Evolutionary conservation across 2,797 vertebrate species (phyloP).

Genomic region (Protosalanx chinensis): DNA sequence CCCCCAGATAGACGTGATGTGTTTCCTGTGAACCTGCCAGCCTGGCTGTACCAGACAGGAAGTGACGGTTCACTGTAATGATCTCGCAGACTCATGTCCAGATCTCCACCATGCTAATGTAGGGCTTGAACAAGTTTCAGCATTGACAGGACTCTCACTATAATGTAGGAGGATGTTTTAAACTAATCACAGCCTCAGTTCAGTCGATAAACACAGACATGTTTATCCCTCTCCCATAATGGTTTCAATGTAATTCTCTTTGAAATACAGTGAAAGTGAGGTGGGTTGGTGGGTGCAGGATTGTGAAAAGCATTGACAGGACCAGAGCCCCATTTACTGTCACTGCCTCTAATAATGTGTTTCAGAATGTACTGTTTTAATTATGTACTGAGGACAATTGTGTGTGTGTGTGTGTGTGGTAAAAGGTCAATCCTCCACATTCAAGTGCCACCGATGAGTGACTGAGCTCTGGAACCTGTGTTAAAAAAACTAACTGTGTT

Average conservation of each 20-base stretch:
- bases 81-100: conserved; percentile 57
- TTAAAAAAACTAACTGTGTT: conserved; percentile 14
- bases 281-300: too few species aligned
- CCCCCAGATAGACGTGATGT: conserved; percentile 58
- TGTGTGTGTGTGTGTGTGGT: not conserved
- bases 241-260: not conserved
- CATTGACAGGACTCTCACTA: not conserved
- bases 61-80: conserved; percentile 67
- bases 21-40: conserved; percentile 57
- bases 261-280: too few species aligned
- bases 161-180: conserved; percentile 27
- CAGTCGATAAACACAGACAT: not conserved
- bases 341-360: too few species aligned
- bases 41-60: conserved; percentile 61
- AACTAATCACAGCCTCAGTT: conserved; percentile 8
- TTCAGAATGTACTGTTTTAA: too few species aligned
- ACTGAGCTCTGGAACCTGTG: too few species aligned
- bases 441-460: too few species aligned
- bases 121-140: not conserved
- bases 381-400: too few species aligned
- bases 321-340: too few species aligned
- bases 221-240: not conserved
- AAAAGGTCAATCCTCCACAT: not conserved
- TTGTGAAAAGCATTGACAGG: too few species aligned
- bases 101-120: not conserved